A percentile compares a stretch with the other conserved stretches of the same genome.
Conservation (phyloP, 2,797 vertebrate genomes). For the Ibycter americanus region DNA sequence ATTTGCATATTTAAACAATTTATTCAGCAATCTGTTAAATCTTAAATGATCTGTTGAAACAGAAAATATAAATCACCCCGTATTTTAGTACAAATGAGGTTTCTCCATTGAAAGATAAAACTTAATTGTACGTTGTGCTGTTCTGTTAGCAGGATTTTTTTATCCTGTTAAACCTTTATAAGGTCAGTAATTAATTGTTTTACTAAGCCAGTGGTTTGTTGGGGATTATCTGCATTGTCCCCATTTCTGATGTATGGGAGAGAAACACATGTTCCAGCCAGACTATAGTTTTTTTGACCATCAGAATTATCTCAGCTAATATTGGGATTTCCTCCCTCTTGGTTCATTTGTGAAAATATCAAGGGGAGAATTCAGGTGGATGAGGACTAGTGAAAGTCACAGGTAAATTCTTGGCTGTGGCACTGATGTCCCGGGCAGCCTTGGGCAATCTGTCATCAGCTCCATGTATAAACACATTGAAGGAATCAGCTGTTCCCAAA, state of each 20-base stretch:
- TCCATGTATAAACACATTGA: background rate
- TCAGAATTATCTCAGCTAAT: background rate
- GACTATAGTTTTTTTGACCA: background rate
- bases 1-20: conserved; percentile 63
- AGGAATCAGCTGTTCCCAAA: background rate
- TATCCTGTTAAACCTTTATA: conserved; percentile 6
- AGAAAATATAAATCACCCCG: conserved; percentile 26
- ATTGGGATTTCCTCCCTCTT: background rate
- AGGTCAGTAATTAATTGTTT: conserved; percentile 42
- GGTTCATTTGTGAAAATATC: background rate
- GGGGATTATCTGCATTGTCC: background rate
- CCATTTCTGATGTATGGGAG: background rate
- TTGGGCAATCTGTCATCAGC: background rate
- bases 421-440: background rate
- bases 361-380: background rate
- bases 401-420: background rate
- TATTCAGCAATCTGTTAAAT: conserved; percentile 49
- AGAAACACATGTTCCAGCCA: background rate
- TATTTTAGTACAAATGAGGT: conserved; percentile 23
- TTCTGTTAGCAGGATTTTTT: background rate
- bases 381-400: background rate
- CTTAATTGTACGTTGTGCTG: background rate
- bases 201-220: background rate
- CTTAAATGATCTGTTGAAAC: conserved; percentile 43
- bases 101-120: conserved; percentile 8